Evolutionary conservation across 2,888 invertebrate genomes (phyloP).

Genomic region (Diloba caeruleocephala): DNA sequence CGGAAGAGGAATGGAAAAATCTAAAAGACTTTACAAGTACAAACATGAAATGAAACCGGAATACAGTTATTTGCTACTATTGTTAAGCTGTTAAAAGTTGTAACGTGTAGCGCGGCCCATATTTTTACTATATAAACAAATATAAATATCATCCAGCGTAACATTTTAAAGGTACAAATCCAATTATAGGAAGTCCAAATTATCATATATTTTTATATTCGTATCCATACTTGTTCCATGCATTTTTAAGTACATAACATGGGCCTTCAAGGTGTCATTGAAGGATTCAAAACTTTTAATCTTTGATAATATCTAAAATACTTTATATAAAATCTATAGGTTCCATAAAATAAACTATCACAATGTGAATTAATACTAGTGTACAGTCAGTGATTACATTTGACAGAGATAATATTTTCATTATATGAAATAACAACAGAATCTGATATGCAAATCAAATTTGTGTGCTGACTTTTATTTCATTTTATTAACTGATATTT

Average conservation of each 20-base stretch:
- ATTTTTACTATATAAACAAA: conserved; percentile 23
- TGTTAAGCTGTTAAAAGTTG: conserved; percentile 25
- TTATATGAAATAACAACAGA: too few relatives aligned
- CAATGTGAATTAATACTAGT: background rate
- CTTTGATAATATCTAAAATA: conserved; percentile 2
- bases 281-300: background rate
- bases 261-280: conserved; percentile 18
- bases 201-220: conserved; percentile 33
- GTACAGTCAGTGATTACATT: conserved; percentile 14
- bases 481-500: conserved; percentile 13
- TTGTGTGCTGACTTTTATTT: background rate
- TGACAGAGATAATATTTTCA: background rate
- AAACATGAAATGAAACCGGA: conserved; percentile 55
- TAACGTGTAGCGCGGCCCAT: conserved; percentile 23
- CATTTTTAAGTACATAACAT: conserved; percentile 31
- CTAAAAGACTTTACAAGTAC: conserved; percentile 73
- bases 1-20: conserved; percentile 54
- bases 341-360: too few relatives aligned
- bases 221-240: conserved; percentile 10
- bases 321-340: too few relatives aligned
- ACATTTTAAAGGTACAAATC: conserved; percentile 33
- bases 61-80: conserved; percentile 28
- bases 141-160: conserved; percentile 46
- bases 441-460: too few relatives aligned
- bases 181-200: conserved; percentile 18